Base-by-base conservation (phyloP, 2,113 vertebrate species). In the Brachyhypopomus occidentalis region DNA sequence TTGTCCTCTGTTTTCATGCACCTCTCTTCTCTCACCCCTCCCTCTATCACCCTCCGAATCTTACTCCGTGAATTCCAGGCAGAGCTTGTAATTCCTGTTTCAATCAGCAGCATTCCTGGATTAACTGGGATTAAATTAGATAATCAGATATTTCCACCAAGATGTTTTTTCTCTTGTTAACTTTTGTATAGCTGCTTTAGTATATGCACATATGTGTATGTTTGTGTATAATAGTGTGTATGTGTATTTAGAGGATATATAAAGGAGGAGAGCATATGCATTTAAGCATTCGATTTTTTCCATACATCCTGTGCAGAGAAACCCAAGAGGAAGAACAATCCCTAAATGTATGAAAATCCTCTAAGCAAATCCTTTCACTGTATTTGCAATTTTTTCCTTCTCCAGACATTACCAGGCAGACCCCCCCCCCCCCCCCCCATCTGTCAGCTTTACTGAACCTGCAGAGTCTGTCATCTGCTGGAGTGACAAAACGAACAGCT, bases 71-170 rank as follows among this genome's bases (percentile, higher is more conserved):
- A 84, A 91, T 88, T 88, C 86, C 69, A 77, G 22, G 71, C 83
- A 69, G 80, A 69, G 84, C 79, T 69, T 78, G 76, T 84, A 75
- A 91, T 91, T 87, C 86, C 85, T 85, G 71, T 58, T 89, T 83
- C 88, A 91, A 90, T 91, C 85, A 89, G 72, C 82, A 86, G 88
- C 82, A 84, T 89, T 91, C 89, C 74, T 48, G 89, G 62, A 79
- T 81, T 63, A 72, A 86, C 86, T 87, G 83, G 86, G 82, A 74
- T 2, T 80, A 83, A 89, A 89, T 74, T 83, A 77, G 81, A 87
- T 87, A 92, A 88, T 85, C 84, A 87, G 87, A 84, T 87, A 75
- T 86, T 81, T 75, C 70, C 52, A 45, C 2, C 12, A 30, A 36
- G 20, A n/a, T 45, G 27, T 20, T 80, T 63, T 63, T 25, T 22